Evolutionary conservation across 2,888 invertebrate genomes (phyloP).

Genomic region (Altica lythri): DNA sequence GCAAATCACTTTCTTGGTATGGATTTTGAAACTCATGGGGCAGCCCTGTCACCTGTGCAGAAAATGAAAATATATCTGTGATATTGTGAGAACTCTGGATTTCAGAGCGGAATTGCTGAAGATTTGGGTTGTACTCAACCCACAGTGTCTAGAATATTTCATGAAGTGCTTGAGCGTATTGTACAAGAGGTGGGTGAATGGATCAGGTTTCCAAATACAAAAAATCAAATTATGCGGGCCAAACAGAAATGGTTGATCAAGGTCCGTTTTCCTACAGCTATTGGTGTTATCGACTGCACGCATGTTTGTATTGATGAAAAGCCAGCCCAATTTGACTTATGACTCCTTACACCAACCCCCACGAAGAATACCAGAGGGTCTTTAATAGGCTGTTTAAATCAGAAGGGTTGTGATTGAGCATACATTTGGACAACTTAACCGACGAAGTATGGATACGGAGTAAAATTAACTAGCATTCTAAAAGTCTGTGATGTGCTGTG

Average conservation of each 20-base stretch:
- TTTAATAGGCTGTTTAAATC: no score
- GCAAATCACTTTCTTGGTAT: no score
- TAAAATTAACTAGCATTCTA: no score
- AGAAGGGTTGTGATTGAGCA: no score
- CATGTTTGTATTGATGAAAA: neutral
- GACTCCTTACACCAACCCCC: no score
- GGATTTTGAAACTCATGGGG: no score
- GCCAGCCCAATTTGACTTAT: no score
- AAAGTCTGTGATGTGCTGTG: no score
- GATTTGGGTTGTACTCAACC: conserved; percentile 1
- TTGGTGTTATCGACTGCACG: neutral
- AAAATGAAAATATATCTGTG: neutral
- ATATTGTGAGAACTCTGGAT: neutral
- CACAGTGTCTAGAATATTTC: conserved; percentile 1
- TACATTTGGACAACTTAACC: no score
- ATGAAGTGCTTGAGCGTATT: neutral
- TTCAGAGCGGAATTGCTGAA: conserved; percentile 1
- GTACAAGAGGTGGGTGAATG: neutral
- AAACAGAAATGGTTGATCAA: neutral
- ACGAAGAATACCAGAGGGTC: no score
- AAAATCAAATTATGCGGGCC: neutral
- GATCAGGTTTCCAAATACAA: neutral
- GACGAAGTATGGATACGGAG: no score
- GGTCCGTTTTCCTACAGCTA: neutral
- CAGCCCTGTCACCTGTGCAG: neutral